Conservation (phyloP, 2,888 invertebrate genomes). For the Perizoma affinitatum region DNA sequence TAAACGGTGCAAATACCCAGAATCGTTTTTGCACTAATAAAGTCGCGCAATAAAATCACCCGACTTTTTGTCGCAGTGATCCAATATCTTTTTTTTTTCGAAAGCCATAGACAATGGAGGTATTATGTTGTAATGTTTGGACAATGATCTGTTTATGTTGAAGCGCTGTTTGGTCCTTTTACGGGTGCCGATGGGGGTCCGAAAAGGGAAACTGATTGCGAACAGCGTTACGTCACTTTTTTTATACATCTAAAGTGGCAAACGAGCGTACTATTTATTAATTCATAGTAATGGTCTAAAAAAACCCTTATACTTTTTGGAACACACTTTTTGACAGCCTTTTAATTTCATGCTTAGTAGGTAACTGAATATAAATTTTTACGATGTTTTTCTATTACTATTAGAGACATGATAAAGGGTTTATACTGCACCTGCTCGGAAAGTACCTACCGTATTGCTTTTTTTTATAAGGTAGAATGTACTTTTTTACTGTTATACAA, state of each 20-base stretch:
- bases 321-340: constrained; percentile 11
- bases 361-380: too few species aligned
- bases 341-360: constrained; percentile 1
- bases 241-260: constrained; percentile 6
- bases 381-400: too few species aligned
- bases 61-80: constrained; percentile 57
- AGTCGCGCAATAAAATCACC: constrained; percentile 57
- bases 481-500: too few species aligned
- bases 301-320: constrained; percentile 8
- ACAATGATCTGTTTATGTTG: constrained; percentile 68
- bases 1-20: constrained; percentile 63
- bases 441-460: too few species aligned
- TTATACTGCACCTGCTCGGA: too few species aligned
- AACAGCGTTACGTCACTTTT: constrained; percentile 44
- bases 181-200: constrained; percentile 54
- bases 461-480: too few species aligned
- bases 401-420: too few species aligned
- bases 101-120: constrained; percentile 53
- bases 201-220: constrained; percentile 43
- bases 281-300: constrained; percentile 17
- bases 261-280: constrained; percentile 7
- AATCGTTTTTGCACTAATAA: constrained; percentile 78
- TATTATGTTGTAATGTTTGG: constrained; percentile 69
- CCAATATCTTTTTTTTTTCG: constrained; percentile 58
- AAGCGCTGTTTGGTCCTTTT: constrained; percentile 48